phyloP scores from a whole-genome alignment of 2,797 vertebrate genomes.

The Phyllotis vaccarum region DNA sequence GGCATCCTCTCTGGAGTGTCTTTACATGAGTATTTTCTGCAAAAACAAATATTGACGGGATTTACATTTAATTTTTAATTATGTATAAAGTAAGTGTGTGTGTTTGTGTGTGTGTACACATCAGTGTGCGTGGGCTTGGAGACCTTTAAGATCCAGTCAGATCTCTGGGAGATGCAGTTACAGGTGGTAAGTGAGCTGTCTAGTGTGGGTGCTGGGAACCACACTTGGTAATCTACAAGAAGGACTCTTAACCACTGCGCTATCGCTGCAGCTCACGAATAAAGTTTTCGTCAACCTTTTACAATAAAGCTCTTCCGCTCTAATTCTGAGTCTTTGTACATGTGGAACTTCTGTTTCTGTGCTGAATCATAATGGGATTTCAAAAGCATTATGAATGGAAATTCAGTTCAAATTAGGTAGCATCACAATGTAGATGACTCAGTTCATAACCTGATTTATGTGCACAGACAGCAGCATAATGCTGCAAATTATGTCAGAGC shows the following conservation, averaged over 20 bases:
- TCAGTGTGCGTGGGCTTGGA: not conserved
- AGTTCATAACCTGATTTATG: not conserved
- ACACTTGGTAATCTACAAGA: too few species aligned
- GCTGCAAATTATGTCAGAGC: not conserved
- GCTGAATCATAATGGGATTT: not conserved
- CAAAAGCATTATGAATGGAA: slow-evolving; percentile 22
- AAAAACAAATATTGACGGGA: not conserved
- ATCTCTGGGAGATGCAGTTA: not conserved
- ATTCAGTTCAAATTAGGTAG: not conserved
- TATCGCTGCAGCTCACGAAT: not conserved
- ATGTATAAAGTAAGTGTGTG: not conserved
- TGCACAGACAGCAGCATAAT: accelerated
- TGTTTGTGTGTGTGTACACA: not conserved
- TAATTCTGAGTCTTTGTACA: not conserved
- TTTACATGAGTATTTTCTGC: not conserved
- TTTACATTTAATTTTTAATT: not conserved
- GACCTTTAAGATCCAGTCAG: not conserved
- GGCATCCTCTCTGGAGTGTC: not conserved
- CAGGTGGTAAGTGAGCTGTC: too few species aligned
- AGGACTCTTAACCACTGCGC: not conserved
- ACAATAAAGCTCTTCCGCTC: not conserved
- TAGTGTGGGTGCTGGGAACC: not conserved
- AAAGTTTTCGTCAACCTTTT: not conserved
- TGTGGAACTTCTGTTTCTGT: not conserved
- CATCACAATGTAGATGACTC: not conserved